These are phyloP conservation scores for Zaprionus ghesquierei DNA, from an alignment of 1,140 invertebrate species.

Conservation along the genomic window DNA sequence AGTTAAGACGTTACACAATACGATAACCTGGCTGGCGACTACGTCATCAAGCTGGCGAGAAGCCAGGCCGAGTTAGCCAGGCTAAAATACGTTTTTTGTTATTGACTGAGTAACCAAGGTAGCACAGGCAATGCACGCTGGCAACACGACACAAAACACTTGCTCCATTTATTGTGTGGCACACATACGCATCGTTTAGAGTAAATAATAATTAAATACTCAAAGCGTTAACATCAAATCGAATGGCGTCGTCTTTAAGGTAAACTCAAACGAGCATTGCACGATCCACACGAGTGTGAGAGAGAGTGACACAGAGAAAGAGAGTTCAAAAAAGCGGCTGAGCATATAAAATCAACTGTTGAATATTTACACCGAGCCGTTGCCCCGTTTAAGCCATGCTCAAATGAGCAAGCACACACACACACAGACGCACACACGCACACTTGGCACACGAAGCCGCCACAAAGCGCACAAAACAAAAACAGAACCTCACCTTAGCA, in stretches of 20 bases:
- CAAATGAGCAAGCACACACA: conserved; percentile 37
- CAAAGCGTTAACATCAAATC: not conserved
- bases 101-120: conserved; percentile 47
- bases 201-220: conserved; percentile 6
- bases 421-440: conserved; percentile 30
- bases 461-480: conserved; percentile 24
- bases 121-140: conserved; percentile 21
- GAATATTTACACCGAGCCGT: conserved; percentile 50
- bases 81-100: conserved; percentile 36
- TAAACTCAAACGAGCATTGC: conserved; percentile 20
- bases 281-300: conserved; percentile 7
- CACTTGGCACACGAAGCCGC: conserved; percentile 28
- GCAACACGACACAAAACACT: conserved; percentile 24
- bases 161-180: conserved; percentile 27
- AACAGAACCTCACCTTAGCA: conserved; percentile 69
- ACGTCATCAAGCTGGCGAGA: conserved; percentile 57
- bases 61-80: not conserved
- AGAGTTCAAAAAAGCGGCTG: conserved; percentile 8
- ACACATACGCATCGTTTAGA: conserved; percentile 9
- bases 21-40: conserved; percentile 42
- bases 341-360: conserved; percentile 55
- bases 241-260: conserved; percentile 6
- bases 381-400: conserved; percentile 73
- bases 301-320: not conserved
- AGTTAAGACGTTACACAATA: conserved; percentile 76